phyloP scores from a whole-genome alignment of 1,140 invertebrate genomes.

The Bemisia tabaci region DNA sequence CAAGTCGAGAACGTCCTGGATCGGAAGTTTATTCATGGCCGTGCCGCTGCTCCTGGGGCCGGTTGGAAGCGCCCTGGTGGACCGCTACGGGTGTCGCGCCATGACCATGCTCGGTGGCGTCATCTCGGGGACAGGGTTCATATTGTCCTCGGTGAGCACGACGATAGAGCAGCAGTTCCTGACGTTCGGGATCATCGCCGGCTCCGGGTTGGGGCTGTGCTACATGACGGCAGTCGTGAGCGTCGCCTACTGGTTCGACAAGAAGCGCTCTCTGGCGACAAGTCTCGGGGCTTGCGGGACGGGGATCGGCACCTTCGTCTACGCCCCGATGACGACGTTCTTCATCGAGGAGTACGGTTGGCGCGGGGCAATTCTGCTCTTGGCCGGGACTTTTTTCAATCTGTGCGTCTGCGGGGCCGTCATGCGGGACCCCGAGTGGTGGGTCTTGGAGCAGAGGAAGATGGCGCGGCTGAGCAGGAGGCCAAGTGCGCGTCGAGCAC shows the following conservation, averaged over 20 bases:
- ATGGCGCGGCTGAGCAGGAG: constrained; percentile 26
- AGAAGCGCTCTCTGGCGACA: constrained; percentile 77
- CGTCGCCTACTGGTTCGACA: constrained; percentile 93
- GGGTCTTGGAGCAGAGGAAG: constrained; percentile 43
- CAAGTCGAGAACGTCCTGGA: constrained; percentile 73
- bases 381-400: constrained; percentile 74
- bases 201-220: constrained; percentile 72
- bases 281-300: constrained; percentile 85
- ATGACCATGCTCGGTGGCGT: constrained; percentile 40
- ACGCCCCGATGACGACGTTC: constrained; percentile 69
- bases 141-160: constrained; percentile 59
- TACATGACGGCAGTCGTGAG: constrained; percentile 84
- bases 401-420: constrained; percentile 73
- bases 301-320: constrained; percentile 72
- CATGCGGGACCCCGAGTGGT: constrained; percentile 69
- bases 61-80: constrained; percentile 70
- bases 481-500: background rate
- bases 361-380: constrained; percentile 65
- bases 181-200: constrained; percentile 73
- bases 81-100: constrained; percentile 62
- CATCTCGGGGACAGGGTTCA: constrained; percentile 62
- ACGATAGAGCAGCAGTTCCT: constrained; percentile 66
- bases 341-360: constrained; percentile 68
- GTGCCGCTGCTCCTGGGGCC: constrained; percentile 77
- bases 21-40: constrained; percentile 74